Base-by-base conservation (phyloP, 2,888 invertebrate species). In the Apoderus coryli region DNA sequence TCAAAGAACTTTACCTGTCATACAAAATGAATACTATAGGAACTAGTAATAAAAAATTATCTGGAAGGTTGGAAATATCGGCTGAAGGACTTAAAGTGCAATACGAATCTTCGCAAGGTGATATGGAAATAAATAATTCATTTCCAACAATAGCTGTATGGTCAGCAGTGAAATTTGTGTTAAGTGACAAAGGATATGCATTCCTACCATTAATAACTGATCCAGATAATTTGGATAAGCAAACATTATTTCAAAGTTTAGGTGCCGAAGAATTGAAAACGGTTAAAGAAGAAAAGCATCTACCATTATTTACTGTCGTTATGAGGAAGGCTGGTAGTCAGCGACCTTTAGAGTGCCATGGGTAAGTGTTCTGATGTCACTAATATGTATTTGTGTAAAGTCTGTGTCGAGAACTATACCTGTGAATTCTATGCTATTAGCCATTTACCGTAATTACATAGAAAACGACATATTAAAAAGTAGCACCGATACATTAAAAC, bases 141-240 rank as follows among this genome's bases (percentile, higher is more conserved):
- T 89, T 88, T 49, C 80, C 86, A 11, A 80, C 85, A 25, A 89
- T 89, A 56, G 88, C 88, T 2, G 88, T 89, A 2, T 89, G 89
- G 89, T 88, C 88, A 10, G 86, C 88, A 0, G 76, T 89, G 2
- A 82, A 85, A 55, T 80, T 88, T 52, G 76, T 81, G 4, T 68
- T 78, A 11, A 75, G 77, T 38, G 67, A 69, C 31, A 64, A 69
- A 46, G 36, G 40, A 9, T 79, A 72, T 52, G 86, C 88, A 16
- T 89, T 89, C 53, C 60, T 88, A 39, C 89, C 89, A 3, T 59
- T 89, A 7, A 79, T 81, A 37, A 77, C 81, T 25, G 82, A 84
- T 56, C 80, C 82, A 2, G 78, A 78, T 46, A 76, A 76, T 42
- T 71, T 77, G 39, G 79, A 80, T 51, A 76, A 79, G 54, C 68